Percentiles rank a stretch among this genome's conserved stretches.
Evolutionary conservation across 2,113 vertebrate genomes (phyloP).

Genomic region (Takifugu flavidus): DNA sequence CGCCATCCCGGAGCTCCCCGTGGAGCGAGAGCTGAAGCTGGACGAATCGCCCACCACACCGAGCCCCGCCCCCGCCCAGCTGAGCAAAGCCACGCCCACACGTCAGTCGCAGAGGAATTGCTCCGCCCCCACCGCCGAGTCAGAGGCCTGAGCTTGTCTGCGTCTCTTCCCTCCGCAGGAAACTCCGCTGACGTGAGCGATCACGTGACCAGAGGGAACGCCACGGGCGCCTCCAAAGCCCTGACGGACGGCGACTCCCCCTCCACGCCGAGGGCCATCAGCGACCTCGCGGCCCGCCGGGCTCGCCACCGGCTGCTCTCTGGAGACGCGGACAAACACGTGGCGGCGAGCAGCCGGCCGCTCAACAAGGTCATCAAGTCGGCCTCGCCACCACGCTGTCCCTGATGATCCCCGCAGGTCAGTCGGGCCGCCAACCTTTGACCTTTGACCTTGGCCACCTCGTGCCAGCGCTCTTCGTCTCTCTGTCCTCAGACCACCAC

Average conservation of each 20-base stretch:
- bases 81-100: slow-evolving; percentile 69
- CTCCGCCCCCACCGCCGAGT: no score
- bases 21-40: slow-evolving; percentile 82
- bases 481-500: slow-evolving; percentile 83
- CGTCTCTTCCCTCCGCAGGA: slow-evolving; percentile 69
- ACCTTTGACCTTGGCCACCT: no score
- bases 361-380: slow-evolving; percentile 99
- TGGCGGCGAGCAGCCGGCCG: slow-evolving; percentile 64
- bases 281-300: slow-evolving; percentile 89
- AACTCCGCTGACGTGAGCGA: slow-evolving; percentile 77
- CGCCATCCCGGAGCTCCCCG: slow-evolving; percentile 79
- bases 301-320: slow-evolving; percentile 93
- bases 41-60: slow-evolving; percentile 77
- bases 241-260: neutral
- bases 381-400: slow-evolving; percentile 91
- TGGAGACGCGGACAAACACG: slow-evolving; percentile 89
- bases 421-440: slow-evolving; percentile 20
- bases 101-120: slow-evolving; percentile 70
- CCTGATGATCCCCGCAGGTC: slow-evolving; percentile 94
- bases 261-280: slow-evolving; percentile 89
- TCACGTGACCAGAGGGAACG: slow-evolving; percentile 52
- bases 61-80: slow-evolving; percentile 65
- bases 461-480: no score
- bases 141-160: no score
- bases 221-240: slow-evolving; percentile 6